Conservation (phyloP, 2,888 invertebrate genomes). For the Apamea sordens region DNA sequence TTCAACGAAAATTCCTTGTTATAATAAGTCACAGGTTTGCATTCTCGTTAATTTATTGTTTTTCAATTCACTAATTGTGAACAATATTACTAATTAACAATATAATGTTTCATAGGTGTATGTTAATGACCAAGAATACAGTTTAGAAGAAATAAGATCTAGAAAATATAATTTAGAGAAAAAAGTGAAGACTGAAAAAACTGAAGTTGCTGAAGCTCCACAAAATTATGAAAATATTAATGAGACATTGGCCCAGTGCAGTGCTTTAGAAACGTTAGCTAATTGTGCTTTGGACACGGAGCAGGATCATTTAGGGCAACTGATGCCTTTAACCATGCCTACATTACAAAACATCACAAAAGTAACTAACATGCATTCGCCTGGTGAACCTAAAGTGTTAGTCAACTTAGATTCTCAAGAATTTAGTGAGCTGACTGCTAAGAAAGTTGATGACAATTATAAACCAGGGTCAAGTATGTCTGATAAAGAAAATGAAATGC, state of each 20-base stretch:
- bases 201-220: constrained; percentile 74
- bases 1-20: constrained; percentile 91
- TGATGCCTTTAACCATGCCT: constrained; percentile 86
- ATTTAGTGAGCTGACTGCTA: constrained; percentile 82
- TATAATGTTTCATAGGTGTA: constrained; percentile 79
- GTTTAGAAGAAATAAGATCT: constrained; percentile 94
- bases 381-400: constrained; percentile 87
- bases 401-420: constrained; percentile 88
- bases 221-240: constrained; percentile 81
- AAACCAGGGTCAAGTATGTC: constrained; percentile 69
- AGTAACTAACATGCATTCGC: constrained; percentile 87
- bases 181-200: constrained; percentile 78
- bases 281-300: constrained; percentile 87
- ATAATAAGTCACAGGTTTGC: constrained; percentile 91
- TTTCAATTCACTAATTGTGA: background rate
- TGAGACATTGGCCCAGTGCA: constrained; percentile 86
- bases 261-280: constrained; percentile 87
- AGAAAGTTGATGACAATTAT: constrained; percentile 80
- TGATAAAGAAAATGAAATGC: constrained; percentile 83
- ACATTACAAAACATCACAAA: constrained; percentile 87
- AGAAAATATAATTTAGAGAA: constrained; percentile 88
- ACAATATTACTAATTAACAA: background rate
- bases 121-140: constrained; percentile 91
- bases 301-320: constrained; percentile 86
- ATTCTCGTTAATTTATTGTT: background rate